Evolutionary conservation across 2,888 invertebrate species (phyloP).

Genomic region (Polylopha cassiicola): DNA sequence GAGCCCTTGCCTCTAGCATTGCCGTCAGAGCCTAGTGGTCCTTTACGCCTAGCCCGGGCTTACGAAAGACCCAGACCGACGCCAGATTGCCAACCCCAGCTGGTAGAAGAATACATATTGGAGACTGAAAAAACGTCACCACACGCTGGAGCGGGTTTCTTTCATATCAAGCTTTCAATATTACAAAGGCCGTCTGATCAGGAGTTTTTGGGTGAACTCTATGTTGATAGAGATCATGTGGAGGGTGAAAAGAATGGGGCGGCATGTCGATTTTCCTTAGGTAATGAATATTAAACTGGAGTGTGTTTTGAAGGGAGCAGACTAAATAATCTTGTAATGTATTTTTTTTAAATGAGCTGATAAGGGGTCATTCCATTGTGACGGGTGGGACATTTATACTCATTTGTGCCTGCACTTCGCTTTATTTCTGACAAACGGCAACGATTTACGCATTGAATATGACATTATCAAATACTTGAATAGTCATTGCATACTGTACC

Average conservation of each 20-base stretch:
- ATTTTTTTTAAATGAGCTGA: background rate
- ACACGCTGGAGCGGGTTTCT: conserved; percentile 79
- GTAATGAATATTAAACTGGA: conserved; percentile 37
- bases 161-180: conserved; percentile 92
- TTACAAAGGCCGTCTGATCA: conserved; percentile 91
- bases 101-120: conserved; percentile 91
- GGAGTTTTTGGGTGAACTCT: conserved; percentile 92
- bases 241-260: conserved; percentile 87
- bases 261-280: conserved; percentile 86
- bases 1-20: conserved; percentile 77
- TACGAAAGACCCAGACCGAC: conserved; percentile 80
- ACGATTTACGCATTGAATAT: no score
- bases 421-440: no score
- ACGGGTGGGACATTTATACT: no score
- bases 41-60: conserved; percentile 62
- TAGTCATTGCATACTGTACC: no score
- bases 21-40: conserved; percentile 67
- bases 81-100: conserved; percentile 85
- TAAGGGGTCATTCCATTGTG: no score
- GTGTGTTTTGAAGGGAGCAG: no score
- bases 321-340: no score
- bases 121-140: conserved; percentile 87
- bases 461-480: no score
- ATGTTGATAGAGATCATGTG: conserved; percentile 90
- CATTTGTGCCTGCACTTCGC: no score